Conservation (phyloP, 2,797 vertebrate genomes). For the Zalophus californianus region DNA sequence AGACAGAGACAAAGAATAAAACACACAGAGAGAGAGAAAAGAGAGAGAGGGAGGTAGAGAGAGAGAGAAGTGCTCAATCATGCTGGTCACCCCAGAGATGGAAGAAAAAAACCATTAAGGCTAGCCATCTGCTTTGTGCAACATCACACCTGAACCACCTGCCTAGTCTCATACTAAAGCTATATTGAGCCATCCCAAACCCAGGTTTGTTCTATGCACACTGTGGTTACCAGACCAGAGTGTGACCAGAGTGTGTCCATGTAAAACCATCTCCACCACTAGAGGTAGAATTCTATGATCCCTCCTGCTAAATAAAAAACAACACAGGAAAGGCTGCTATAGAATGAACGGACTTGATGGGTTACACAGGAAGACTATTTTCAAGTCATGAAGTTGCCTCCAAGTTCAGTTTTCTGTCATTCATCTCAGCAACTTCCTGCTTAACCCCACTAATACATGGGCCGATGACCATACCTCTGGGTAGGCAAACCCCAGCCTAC, state of each 20-base stretch:
- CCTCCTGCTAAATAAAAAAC: slow-evolving; percentile 24
- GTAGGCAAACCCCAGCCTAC: background rate
- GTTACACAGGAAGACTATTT: slow-evolving; percentile 51
- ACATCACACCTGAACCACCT: slow-evolving; percentile 33
- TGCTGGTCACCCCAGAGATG: background rate
- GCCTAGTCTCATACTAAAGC: slow-evolving; percentile 20
- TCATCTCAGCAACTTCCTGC: background rate
- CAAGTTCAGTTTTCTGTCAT: slow-evolving; percentile 1
- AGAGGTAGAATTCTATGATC: background rate
- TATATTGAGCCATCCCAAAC: background rate
- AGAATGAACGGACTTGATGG: background rate
- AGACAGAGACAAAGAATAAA: background rate
- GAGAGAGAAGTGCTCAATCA: background rate
- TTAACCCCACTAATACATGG: background rate
- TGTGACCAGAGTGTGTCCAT: background rate
- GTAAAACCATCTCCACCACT: slow-evolving; percentile 15
- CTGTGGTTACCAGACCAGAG: background rate
- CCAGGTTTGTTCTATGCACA: background rate
- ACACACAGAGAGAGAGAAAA: background rate
- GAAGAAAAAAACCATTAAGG: background rate
- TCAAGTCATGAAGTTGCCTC: slow-evolving; percentile 39
- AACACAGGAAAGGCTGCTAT: background rate
- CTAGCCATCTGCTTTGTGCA: background rate
- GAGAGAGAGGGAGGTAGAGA: background rate
- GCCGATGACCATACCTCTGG: background rate